These are phyloP conservation scores for Cinara cedri DNA, from an alignment of 2,888 invertebrate genomes.

Conservation along the genomic window DNA sequence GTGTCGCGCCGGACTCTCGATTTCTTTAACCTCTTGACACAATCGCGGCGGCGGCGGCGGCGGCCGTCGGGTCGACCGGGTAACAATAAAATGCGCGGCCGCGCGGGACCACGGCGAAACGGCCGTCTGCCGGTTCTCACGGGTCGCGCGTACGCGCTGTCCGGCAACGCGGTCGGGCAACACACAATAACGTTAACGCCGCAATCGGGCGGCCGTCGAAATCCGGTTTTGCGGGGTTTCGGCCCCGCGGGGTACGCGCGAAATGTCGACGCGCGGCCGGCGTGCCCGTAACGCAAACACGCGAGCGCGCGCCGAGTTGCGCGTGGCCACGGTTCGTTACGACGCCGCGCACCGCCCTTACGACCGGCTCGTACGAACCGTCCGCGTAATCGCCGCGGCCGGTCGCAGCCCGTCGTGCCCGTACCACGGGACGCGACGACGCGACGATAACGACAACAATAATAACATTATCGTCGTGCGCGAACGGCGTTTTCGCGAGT, in stretches of 20 bases:
- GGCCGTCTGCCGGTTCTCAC: slow-evolving; percentile 12
- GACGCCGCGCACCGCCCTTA: not conserved
- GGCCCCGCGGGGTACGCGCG: not conserved
- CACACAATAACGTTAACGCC: not conserved
- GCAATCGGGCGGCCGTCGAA: not conserved
- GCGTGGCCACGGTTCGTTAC: too few relatives aligned
- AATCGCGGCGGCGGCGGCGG: too few relatives aligned
- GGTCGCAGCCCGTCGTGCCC: too few relatives aligned
- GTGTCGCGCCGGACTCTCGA: not conserved
- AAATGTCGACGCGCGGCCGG: not conserved
- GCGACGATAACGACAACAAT: not conserved
- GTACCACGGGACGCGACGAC: too few relatives aligned
- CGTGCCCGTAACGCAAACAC: not conserved
- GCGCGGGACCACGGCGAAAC: not conserved
- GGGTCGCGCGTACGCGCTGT: not conserved
- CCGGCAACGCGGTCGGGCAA: not conserved
- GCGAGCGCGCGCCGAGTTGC: not conserved
- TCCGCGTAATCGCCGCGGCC: too few relatives aligned
- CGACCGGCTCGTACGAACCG: too few relatives aligned
- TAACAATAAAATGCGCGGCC: not conserved
- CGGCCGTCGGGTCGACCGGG: not conserved
- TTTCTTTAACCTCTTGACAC: slow-evolving; percentile 19
- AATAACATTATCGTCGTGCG: too few relatives aligned
- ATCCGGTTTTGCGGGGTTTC: slow-evolving; percentile 29
- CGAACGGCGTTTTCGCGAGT: too few relatives aligned